Evolutionary conservation across 2,888 invertebrate genomes (phyloP).

Genomic region (Drosophila kokeensis): DNA sequence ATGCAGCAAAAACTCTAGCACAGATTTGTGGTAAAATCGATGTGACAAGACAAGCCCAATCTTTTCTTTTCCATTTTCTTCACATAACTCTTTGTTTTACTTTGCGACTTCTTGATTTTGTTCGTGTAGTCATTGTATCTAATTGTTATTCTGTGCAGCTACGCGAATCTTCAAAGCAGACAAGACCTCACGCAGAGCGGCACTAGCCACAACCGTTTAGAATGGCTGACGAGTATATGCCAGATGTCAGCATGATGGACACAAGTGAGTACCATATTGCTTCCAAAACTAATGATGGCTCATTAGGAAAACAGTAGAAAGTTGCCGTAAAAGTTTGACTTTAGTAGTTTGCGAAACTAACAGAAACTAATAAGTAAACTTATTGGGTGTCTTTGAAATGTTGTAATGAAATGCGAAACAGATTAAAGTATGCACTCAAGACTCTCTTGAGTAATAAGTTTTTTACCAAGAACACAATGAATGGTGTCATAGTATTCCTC

Average conservation of each 20-base stretch:
- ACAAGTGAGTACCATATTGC: slow-evolving; percentile 83
- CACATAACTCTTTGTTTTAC: slow-evolving; percentile 1
- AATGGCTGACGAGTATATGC: slow-evolving; percentile 84
- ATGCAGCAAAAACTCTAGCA: slow-evolving; percentile 14
- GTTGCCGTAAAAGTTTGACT: slow-evolving; percentile 5
- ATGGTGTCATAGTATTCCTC: not conserved
- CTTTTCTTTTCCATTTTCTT: not conserved
- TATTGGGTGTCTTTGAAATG: not conserved
- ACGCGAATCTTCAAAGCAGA: slow-evolving; percentile 40
- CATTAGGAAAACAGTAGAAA: slow-evolving; percentile 23
- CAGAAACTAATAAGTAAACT: not conserved
- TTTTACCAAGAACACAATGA: not conserved
- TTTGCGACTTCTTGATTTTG: not conserved
- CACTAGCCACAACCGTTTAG: slow-evolving; percentile 66
- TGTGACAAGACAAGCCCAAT: slow-evolving; percentile 16
- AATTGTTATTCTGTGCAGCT: slow-evolving; percentile 65
- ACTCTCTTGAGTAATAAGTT: not conserved
- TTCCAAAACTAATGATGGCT: slow-evolving; percentile 13
- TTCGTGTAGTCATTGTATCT: slow-evolving; percentile 34
- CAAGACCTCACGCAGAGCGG: slow-evolving; percentile 31
- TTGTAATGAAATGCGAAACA: not conserved
- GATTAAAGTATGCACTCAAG: not conserved
- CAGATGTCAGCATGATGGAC: slow-evolving; percentile 83
- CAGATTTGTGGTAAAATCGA: slow-evolving; percentile 48
- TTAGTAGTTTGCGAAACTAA: not conserved